Conservation (phyloP, 1,140 invertebrate genomes). For the Trichonephila clavipes region DNA sequence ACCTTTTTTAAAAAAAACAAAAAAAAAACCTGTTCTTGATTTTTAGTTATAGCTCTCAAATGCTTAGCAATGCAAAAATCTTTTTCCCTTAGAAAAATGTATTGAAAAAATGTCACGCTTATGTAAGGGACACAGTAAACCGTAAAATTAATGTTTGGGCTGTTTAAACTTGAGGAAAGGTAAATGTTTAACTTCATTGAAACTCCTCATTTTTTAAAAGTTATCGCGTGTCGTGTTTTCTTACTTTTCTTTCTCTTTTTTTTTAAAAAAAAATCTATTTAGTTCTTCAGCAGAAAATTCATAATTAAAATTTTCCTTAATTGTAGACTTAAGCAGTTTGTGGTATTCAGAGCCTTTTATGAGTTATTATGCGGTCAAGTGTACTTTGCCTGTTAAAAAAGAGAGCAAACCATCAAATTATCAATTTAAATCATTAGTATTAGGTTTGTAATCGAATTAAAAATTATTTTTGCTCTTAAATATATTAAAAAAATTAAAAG, state of each 20-base stretch:
- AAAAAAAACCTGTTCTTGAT: no score
- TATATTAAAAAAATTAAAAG: not conserved
- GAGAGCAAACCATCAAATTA: not conserved
- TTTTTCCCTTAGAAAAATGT: not conserved
- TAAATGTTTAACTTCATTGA: conserved; percentile 45
- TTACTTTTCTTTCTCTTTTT: not conserved
- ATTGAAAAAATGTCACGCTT: not conserved
- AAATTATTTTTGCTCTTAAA: not conserved
- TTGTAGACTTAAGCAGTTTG: not conserved
- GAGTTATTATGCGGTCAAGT: not conserved
- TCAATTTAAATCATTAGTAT: not conserved
- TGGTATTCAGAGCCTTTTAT: not conserved
- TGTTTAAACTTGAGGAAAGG: conserved; percentile 14
- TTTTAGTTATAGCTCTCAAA: not conserved
- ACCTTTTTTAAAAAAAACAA: not conserved
- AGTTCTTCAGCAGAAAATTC: not conserved
- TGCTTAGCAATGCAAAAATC: not conserved
- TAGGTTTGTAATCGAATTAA: not conserved
- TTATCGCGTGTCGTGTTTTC: not conserved
- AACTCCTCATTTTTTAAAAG: conserved; percentile 26
- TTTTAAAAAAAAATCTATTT: not conserved
- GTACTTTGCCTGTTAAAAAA: not conserved
- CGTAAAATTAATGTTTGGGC: conserved; percentile 38
- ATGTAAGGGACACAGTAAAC: not conserved
- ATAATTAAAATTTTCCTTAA: not conserved